phyloP scores from a whole-genome alignment of 2,113 vertebrate species.

The Gallinago paraguaiae region DNA sequence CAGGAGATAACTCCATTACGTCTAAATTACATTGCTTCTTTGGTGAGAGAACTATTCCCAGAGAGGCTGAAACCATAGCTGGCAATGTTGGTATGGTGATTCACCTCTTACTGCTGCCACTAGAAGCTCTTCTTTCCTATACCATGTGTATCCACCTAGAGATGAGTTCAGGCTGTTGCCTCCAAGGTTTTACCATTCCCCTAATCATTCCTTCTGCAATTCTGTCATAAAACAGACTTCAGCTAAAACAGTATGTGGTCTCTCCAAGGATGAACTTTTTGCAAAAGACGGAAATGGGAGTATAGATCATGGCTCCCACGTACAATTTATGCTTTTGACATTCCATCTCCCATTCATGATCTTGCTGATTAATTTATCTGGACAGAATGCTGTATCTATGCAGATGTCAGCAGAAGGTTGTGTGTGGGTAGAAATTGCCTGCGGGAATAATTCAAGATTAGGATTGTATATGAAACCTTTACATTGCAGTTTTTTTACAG shows the following conservation, averaged over 20 bases:
- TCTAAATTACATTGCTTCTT: not conserved
- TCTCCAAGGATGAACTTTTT: not conserved
- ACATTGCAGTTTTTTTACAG: not conserved
- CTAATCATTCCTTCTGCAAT: not conserved
- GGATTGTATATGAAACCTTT: not conserved
- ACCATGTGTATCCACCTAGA: rapidly evolving
- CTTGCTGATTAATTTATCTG: not conserved
- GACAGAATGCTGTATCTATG: not conserved
- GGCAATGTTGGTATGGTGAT: not conserved
- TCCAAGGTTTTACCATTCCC: not conserved
- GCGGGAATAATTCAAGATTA: not conserved
- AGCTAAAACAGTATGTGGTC: not conserved
- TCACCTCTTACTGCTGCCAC: not conserved
- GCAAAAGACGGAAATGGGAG: not conserved
- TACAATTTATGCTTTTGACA: not conserved
- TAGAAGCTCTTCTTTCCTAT: not conserved
- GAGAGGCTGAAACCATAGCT: not conserved
- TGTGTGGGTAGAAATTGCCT: not conserved
- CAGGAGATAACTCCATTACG: not conserved
- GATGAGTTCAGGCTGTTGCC: not conserved
- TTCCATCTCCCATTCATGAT: not conserved
- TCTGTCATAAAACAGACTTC: not conserved
- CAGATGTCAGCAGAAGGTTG: not conserved
- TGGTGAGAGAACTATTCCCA: not conserved
- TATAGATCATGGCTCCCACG: not conserved